phyloP scores from a whole-genome alignment of 1,140 invertebrate genomes.

The Macrobrachium nipponense region DNA sequence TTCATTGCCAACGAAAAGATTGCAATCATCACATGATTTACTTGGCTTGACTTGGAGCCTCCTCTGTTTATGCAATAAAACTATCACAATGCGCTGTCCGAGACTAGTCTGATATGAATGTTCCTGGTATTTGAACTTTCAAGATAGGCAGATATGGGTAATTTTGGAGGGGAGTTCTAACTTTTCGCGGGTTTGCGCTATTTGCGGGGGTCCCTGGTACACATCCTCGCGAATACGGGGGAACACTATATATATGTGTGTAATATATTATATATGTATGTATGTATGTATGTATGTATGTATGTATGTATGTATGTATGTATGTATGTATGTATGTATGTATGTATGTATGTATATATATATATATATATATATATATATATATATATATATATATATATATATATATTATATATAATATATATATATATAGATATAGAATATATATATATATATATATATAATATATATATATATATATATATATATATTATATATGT shows the following conservation, averaged over 20 bases:
- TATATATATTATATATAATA: no score
- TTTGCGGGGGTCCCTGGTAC: no score
- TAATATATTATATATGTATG: no score
- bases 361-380: conserved; percentile 34
- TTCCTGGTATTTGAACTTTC: not conserved
- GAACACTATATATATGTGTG: no score
- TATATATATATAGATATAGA: no score
- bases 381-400: conserved; percentile 32
- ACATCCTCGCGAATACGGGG: no score
- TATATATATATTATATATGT: conserved; percentile 38
- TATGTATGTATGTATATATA: conserved; percentile 31
- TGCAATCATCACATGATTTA: no score
- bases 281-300: conserved; percentile 22
- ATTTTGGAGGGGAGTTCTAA: not conserved
- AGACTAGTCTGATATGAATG: not conserved
- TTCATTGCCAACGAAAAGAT: no score
- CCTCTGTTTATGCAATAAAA: no score
- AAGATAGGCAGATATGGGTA: no score
- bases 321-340: conserved; percentile 25
- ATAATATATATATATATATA: conserved; percentile 34
- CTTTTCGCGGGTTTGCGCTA: not conserved
- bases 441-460: conserved; percentile 34
- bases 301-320: conserved; percentile 28
- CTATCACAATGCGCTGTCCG: no score
- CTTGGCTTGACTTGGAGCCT: no score